Evolutionary conservation across 2,888 invertebrate species (phyloP).

Genomic region (Pyrgus malvae): DNA sequence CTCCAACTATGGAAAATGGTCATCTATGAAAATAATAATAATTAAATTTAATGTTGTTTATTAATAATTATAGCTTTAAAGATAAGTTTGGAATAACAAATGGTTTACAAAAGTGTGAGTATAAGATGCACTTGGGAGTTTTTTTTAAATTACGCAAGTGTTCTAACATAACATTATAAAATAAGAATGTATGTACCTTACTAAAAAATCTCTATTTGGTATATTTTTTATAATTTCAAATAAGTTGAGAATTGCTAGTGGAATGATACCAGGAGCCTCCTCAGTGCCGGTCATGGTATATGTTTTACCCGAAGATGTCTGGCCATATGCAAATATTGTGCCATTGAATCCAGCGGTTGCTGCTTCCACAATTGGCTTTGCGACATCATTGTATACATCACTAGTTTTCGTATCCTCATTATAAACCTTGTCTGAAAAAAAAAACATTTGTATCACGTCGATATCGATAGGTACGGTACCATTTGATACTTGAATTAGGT

Average conservation of each 20-base stretch:
- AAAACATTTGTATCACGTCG: slow-evolving; percentile 38
- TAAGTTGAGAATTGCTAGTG: slow-evolving; percentile 85
- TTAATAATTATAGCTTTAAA: too few relatives aligned
- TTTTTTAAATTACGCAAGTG: too few relatives aligned
- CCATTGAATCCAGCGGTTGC: slow-evolving; percentile 90
- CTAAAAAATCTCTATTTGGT: slow-evolving; percentile 86
- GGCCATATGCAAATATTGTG: slow-evolving; percentile 95
- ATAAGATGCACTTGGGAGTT: too few relatives aligned
- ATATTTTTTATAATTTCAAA: slow-evolving; percentile 85
- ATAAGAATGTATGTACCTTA: slow-evolving; percentile 78
- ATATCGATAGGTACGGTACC: too few relatives aligned
- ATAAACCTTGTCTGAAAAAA: slow-evolving; percentile 86
- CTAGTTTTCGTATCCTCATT: slow-evolving; percentile 80
- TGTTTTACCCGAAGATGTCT: slow-evolving; percentile 95
- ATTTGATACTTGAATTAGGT: too few relatives aligned
- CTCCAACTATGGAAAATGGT: too few relatives aligned
- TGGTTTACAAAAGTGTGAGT: too few relatives aligned
- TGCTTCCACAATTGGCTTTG: slow-evolving; percentile 87
- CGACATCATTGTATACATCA: slow-evolving; percentile 85
- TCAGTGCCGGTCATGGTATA: slow-evolving; percentile 90
- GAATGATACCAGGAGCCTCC: slow-evolving; percentile 87
- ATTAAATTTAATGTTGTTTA: too few relatives aligned
- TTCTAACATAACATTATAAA: too few relatives aligned
- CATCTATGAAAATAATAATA: too few relatives aligned
- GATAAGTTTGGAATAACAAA: too few relatives aligned